Evolutionary conservation across 2,888 invertebrate species (phyloP), one percentile per base, ranked within the genome.

Genomic region (Campoletis raptor): DNA sequence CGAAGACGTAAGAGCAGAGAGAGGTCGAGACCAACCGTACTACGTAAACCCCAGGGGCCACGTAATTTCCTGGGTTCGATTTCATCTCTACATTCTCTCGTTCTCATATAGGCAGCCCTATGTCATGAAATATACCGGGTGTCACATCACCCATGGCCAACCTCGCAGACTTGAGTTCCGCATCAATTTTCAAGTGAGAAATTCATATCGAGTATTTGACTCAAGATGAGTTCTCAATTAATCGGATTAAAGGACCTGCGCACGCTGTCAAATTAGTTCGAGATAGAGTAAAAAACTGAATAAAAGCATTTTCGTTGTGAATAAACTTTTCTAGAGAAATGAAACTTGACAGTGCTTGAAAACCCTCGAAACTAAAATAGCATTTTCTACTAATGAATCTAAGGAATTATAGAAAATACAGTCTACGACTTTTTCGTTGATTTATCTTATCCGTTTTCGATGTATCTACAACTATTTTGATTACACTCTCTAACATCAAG

Each of bases 51-150:
- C 77, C 78, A 57, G 82, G 61, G 72, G 74, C 83, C 82, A 80
- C 81, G 87, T 86, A 88, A 88, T 87, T 88, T 87, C 85, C 85
- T 83, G 83, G 69, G 79, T 87, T 85, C 81, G 81, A 84, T 87
- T 82, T 86, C 84, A 79, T 81, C 57, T 73, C 81, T 30, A 72
- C 76, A 73, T 76, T 76, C 64, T 69, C 72, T 57, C 54, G 12
- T 52, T 37, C 70, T 61, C 61, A 0, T 70, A 24, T 40, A 74
- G n/a, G n/a, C 48, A 61, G 21, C 40, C n/a, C 24, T 64, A 77
- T 64, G 40, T 40, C 42, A 80, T 48, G 30, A 30, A 30, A 61
- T 61, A 61, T 61, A 61, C 30, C 12, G 30, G 61, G 61, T 61
- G 61, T 61, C 61, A 30, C 61, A 7, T 30, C 7, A 15, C 30